These are phyloP conservation scores for Pelecanoides urinatrix DNA, from an alignment of 2,113 vertebrate species.

Conservation along the genomic window DNA sequence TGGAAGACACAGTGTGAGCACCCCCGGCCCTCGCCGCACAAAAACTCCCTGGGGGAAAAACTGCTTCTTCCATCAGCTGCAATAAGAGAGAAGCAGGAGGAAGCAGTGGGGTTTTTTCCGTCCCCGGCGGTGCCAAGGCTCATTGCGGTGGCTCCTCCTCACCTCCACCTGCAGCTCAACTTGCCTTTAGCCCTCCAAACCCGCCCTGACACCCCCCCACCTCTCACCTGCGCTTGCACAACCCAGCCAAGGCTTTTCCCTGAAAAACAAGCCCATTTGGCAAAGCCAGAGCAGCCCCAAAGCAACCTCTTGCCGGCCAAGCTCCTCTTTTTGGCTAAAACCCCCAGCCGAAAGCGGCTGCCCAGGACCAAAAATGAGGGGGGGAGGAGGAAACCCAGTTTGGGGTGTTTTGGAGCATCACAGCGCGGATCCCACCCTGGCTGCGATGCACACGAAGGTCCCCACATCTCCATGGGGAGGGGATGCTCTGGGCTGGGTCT, in stretches of 20 bases:
- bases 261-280: neutral
- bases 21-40: rapidly evolving
- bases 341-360: rapidly evolving
- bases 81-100: neutral
- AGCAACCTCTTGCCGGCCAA: rapidly evolving
- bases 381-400: rapidly evolving
- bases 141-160: rapidly evolving
- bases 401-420: neutral
- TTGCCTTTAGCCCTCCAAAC: neutral
- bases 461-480: rapidly evolving
- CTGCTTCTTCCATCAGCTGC: rapidly evolving
- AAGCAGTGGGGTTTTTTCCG: rapidly evolving
- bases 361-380: neutral
- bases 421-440: neutral
- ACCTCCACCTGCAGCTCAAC: neutral
- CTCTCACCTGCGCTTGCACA: neutral
- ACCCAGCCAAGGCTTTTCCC: rapidly evolving
- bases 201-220: rapidly evolving
- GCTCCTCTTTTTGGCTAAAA: neutral
- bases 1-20: rapidly evolving
- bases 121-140: neutral
- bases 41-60: neutral
- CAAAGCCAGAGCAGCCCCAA: neutral
- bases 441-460: rapidly evolving
- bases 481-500: neutral